These are phyloP conservation scores for Phalera bucephala DNA, from an alignment of 2,888 invertebrate genomes.

Conservation along the genomic window DNA sequence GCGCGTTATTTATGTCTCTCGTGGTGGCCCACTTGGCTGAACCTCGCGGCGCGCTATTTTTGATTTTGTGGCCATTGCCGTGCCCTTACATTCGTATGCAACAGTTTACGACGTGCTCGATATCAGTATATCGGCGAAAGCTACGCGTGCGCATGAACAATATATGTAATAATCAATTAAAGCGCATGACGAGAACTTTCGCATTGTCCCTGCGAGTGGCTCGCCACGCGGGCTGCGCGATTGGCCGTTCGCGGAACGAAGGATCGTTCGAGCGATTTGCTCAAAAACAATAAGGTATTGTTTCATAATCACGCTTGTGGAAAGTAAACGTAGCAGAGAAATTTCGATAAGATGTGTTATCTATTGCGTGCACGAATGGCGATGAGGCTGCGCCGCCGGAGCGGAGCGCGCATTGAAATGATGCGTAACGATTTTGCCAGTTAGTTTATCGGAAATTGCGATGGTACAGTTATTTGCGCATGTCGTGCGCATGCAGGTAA, in stretches of 20 bases:
- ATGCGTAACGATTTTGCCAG: slow-evolving; percentile 29
- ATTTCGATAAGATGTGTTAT: slow-evolving; percentile 59
- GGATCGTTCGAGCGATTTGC: slow-evolving; percentile 33
- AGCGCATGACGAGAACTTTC: slow-evolving; percentile 37
- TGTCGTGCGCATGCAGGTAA: slow-evolving; percentile 11
- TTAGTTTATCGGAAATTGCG: slow-evolving; percentile 20
- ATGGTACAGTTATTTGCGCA: slow-evolving; percentile 25
- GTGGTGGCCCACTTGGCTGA: slow-evolving; percentile 64
- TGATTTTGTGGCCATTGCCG: slow-evolving; percentile 63
- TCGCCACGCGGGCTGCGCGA: slow-evolving; percentile 10
- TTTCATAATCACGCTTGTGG: slow-evolving; percentile 42
- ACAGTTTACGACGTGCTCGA: slow-evolving; percentile 22
- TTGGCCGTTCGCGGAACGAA: slow-evolving; percentile 28
- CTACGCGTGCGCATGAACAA: slow-evolving; percentile 34
- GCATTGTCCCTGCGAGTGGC: slow-evolving; percentile 28
- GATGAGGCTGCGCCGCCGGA: slow-evolving; percentile 20
- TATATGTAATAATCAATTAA: slow-evolving; percentile 36
- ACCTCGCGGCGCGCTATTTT: slow-evolving; percentile 62
- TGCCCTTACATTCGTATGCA: slow-evolving; percentile 46
- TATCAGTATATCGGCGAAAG: slow-evolving; percentile 33
- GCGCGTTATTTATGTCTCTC: slow-evolving; percentile 50
- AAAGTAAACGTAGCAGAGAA: slow-evolving; percentile 54
- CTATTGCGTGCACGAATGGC: slow-evolving; percentile 38
- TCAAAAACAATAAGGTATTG: slow-evolving; percentile 61
- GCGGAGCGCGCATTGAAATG: slow-evolving; percentile 24